A percentile compares a stretch with the other conserved stretches of the same genome.
Evolutionary conservation across 2,888 invertebrate genomes (phyloP).

Genomic region (Diadegma fenestrale): DNA sequence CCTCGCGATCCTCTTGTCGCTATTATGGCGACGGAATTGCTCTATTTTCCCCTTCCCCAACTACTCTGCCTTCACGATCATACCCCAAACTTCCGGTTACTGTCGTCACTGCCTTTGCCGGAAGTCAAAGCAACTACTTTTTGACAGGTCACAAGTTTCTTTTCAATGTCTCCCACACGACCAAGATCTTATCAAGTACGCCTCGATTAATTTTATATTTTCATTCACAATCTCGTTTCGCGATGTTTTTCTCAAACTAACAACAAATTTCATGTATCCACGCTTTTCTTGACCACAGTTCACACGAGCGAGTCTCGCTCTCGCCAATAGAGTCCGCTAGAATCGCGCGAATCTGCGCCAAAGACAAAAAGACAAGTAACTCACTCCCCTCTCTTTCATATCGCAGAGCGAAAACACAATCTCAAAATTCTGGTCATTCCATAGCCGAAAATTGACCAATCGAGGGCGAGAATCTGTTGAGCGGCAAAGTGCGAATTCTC

Average conservation of each 20-base stretch:
- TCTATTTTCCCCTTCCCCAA: conserved; percentile 20
- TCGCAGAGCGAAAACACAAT: too few species aligned
- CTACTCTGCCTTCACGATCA: conserved; percentile 1
- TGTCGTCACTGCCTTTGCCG: conserved; percentile 14
- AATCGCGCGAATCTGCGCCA: neutral
- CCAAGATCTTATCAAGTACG: neutral
- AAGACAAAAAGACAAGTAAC: too few species aligned
- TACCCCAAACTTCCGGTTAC: conserved; percentile 40
- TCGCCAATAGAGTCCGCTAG: neutral
- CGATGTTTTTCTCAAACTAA: neutral
- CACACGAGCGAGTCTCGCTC: neutral
- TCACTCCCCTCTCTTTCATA: too few species aligned
- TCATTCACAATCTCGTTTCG: neutral
- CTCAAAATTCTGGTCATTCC: too few species aligned
- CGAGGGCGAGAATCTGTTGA: too few species aligned
- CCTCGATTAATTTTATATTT: neutral
- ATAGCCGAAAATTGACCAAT: too few species aligned
- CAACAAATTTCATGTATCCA: neutral
- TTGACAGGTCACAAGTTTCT: neutral
- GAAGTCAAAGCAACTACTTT: conserved; percentile 49
- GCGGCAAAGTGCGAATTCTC: too few species aligned
- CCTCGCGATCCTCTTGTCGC: conserved; percentile 62
- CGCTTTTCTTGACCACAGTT: neutral
- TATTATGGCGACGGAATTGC: conserved; percentile 65
- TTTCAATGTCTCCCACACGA: too few species aligned